A percentile compares a stretch with the other conserved stretches of the same genome.
These are phyloP conservation scores for Spialia ferax DNA, from an alignment of 2,888 invertebrate genomes.

Conservation along the genomic window DNA sequence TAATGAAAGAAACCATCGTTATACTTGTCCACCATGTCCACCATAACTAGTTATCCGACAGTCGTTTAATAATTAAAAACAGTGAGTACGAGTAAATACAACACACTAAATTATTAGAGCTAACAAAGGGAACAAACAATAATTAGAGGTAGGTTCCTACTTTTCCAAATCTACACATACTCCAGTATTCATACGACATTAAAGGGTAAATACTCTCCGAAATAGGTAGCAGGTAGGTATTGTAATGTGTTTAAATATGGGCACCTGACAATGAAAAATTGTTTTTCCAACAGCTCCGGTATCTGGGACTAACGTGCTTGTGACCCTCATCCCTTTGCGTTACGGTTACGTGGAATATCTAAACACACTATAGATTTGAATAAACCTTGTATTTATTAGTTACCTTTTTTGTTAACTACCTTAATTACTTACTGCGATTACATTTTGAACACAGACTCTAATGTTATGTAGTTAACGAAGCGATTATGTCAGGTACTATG, in stretches of 20 bases:
- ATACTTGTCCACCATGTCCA: too few relatives aligned
- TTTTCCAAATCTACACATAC: too few relatives aligned
- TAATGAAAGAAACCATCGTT: too few relatives aligned
- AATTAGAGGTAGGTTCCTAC: too few relatives aligned
- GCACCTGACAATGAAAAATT: conserved; percentile 4
- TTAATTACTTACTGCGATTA: background rate
- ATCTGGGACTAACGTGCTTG: background rate
- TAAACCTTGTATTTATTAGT: conserved; percentile 2
- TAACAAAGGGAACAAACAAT: too few relatives aligned
- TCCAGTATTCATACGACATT: too few relatives aligned
- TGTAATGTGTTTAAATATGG: background rate
- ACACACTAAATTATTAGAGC: too few relatives aligned
- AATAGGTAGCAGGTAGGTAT: background rate
- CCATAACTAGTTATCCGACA: too few relatives aligned
- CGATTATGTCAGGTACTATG: too few relatives aligned
- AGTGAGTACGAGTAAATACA: too few relatives aligned
- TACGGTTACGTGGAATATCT: background rate
- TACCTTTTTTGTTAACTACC: background rate
- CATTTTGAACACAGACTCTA: background rate
- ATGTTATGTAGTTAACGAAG: too few relatives aligned
- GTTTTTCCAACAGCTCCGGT: background rate
- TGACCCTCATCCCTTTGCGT: background rate
- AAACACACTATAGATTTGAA: conserved; percentile 1
- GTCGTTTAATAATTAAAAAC: too few relatives aligned
- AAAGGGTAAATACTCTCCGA: background rate